phyloP scores from a whole-genome alignment of 2,113 vertebrate genomes.

The Rhinopomastus cyanomelas region DNA sequence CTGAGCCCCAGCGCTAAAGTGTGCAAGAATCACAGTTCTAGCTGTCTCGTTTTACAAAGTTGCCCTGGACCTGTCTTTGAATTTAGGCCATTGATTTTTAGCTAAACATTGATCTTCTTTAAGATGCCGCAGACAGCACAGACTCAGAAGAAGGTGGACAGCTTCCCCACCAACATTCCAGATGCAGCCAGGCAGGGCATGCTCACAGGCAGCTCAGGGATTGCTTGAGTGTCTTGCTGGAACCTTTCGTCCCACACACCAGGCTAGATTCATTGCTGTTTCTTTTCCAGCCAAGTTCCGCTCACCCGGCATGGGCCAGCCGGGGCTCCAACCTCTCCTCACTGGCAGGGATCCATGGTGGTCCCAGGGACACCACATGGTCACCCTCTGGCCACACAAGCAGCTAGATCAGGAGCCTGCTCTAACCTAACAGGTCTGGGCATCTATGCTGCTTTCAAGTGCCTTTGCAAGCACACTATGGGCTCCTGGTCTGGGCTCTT shows the following conservation, averaged over 20 bases:
- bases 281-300: not conserved
- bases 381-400: not conserved
- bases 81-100: not conserved
- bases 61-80: not conserved
- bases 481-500: not conserved
- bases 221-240: fast-evolving
- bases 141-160: not conserved
- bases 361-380: not conserved
- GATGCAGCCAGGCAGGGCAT: not conserved
- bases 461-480: not conserved
- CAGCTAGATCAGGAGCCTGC: not conserved
- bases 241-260: not conserved
- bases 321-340: not conserved
- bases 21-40: not conserved
- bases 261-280: fast-evolving
- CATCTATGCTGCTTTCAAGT: not conserved
- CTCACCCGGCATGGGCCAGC: fast-evolving
- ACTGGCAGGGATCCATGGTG: not conserved
- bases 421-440: not conserved
- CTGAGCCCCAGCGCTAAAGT: not conserved
- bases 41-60: not conserved
- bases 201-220: not conserved
- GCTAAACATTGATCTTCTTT: not conserved
- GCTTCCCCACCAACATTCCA: not conserved
- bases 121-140: not conserved